phyloP scores from a whole-genome alignment of 2,797 vertebrate genomes.

The Cuniculus paca region DNA sequence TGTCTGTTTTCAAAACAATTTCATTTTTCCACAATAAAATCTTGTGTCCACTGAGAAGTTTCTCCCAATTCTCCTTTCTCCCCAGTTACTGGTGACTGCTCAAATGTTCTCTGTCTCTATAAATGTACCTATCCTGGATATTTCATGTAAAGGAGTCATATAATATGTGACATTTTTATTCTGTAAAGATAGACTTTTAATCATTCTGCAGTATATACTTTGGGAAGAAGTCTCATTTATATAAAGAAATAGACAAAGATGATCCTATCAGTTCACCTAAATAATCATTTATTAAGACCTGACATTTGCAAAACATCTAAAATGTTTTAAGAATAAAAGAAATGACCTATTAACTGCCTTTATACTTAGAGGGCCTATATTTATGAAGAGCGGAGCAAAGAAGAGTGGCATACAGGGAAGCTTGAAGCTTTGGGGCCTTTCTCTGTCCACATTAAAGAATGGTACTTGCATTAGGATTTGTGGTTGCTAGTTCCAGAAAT shows the following conservation, averaged over 20 bases:
- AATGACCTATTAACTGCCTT: not conserved
- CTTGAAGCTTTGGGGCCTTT: not conserved
- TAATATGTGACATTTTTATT: not conserved
- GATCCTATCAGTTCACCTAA: not conserved
- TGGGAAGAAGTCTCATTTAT: constrained; percentile 6
- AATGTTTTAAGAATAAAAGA: not conserved
- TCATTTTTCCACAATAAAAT: not conserved
- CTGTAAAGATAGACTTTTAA: constrained; percentile 12
- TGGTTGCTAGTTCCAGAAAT: not conserved
- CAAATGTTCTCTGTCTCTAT: not conserved
- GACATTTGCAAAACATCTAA: constrained; percentile 4
- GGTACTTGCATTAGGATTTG: not conserved
- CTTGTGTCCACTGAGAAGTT: not conserved
- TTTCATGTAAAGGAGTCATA: constrained; percentile 18
- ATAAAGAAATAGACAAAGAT: constrained; percentile 10
- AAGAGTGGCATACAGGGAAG: not conserved
- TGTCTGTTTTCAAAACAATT: not conserved
- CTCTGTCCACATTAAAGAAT: not conserved
- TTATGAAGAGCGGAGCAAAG: not conserved
- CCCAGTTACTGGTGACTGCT: not conserved
- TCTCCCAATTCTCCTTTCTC: not conserved
- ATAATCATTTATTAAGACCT: constrained; percentile 21
- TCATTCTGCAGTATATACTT: not conserved
- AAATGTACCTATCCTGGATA: not conserved
- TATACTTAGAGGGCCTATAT: not conserved